Evolutionary conservation across 2,888 invertebrate genomes (phyloP).

Genomic region (Aricia artaxerxes): DNA sequence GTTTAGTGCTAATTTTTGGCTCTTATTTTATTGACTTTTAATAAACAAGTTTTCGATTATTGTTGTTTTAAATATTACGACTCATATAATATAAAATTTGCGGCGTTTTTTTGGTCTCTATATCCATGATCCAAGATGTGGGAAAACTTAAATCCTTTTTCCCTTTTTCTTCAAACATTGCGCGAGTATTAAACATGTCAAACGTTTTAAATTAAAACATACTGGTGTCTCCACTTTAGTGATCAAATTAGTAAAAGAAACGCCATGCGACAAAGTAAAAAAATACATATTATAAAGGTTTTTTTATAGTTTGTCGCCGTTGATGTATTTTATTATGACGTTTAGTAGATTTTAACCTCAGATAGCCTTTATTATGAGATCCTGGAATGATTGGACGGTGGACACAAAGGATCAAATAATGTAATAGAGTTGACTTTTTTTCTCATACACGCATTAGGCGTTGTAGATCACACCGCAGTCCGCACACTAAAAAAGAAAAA

Average conservation of each 20-base stretch:
- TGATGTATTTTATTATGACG: constrained; percentile 16
- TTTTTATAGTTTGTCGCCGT: not conserved
- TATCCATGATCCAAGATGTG: no score
- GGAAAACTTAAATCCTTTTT: no score
- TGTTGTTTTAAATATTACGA: no score
- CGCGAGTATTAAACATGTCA: not conserved
- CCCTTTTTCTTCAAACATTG: no score
- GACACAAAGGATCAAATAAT: not conserved
- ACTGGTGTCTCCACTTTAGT: not conserved
- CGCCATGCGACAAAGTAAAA: not conserved
- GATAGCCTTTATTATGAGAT: not conserved
- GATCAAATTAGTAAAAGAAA: not conserved
- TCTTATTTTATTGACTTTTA: not conserved
- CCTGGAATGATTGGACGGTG: not conserved
- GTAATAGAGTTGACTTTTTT: not conserved
- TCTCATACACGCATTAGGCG: no score
- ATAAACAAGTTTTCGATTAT: no score
- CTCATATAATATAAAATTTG: no score
- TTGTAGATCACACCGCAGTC: no score
- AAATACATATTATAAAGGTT: not conserved
- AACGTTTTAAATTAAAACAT: not conserved
- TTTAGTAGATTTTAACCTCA: not conserved
- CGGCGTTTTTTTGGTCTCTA: no score
- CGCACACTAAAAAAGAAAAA: no score
- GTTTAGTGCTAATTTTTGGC: not conserved